phyloP scores from a whole-genome alignment of 2,888 invertebrate genomes.

The Sipha maydis region DNA sequence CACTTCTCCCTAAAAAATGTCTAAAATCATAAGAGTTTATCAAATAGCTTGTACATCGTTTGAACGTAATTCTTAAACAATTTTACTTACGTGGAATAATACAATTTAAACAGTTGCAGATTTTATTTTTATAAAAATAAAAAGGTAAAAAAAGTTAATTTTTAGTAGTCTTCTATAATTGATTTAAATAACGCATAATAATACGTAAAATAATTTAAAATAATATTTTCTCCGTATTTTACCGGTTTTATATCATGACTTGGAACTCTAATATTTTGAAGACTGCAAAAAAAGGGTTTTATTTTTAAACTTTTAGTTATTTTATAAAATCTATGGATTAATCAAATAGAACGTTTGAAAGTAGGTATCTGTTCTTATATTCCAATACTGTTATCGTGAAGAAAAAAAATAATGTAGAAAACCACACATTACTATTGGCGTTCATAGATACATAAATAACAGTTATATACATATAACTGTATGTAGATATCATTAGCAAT shows the following conservation, averaged over 20 bases:
- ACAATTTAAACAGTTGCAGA: not conserved
- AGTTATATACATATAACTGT: too few species aligned
- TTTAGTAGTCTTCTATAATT: not conserved
- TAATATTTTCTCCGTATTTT: not conserved
- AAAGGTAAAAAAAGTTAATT: not conserved
- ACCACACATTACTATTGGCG: too few species aligned
- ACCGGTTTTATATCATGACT: not conserved
- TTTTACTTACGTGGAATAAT: not conserved
- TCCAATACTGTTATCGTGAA: not conserved
- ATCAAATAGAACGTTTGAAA: not conserved
- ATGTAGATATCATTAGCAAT: too few species aligned
- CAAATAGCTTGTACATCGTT: not conserved
- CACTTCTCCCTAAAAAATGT: not conserved
- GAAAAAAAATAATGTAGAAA: not conserved
- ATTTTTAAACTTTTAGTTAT: not conserved
- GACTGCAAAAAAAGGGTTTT: not conserved
- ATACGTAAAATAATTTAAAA: not conserved
- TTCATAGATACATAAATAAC: too few species aligned
- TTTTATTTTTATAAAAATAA: not conserved
- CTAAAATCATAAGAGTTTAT: not conserved
- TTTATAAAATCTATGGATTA: not conserved
- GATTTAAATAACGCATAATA: not conserved
- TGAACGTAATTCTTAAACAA: not conserved
- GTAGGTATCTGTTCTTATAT: too few species aligned
- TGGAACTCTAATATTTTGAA: not conserved